Evolutionary conservation across 2,113 vertebrate genomes (phyloP), one percentile per base, ranked within the genome.

Genomic region (Otus sunia): DNA sequence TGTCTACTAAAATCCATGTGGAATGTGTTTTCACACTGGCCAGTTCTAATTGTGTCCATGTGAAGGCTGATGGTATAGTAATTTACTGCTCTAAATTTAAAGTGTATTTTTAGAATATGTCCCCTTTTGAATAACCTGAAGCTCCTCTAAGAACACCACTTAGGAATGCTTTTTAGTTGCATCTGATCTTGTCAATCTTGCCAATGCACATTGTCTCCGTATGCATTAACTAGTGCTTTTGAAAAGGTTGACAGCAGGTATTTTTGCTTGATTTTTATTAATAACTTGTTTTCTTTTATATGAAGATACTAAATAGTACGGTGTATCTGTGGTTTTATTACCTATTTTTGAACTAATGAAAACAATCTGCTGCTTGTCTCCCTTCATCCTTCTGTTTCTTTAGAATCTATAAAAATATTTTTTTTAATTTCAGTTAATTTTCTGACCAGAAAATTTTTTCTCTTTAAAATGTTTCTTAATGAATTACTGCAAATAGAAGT

Each of bases 401-500:
- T 34, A 59, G 21, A 49, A 71, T 74, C 23, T 63, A n/a, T 83
- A 62, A 91, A 88, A 73, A 39, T 9, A 25, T 56, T 63, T 11
- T 10, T 17, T 2, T 14, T 32, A 55, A n/a, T 2, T 41, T 20
- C 7, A 3, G 0, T n/a, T 45, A 21, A 29, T 37, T 60, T 69
- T 76, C 11, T 89, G 30, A 22, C 22, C 7, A 69, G 12, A 71
- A 66, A 47, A 34, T 49, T 25, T 88, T 88, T 60, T 1, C 1
- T 32, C 17, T 53, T 76, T 15, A 17, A 5, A 36, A 50, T 49
- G 34, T 62, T 76, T 69, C 12, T 52, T 76, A 15, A 21, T 62
- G 6, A 39, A 62, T 69, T 88, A 53, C 8, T 92, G 37, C 4
- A 36, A 62, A 37, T 30, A 37, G 3, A 72, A 27, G 6, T 71